These are phyloP conservation scores for Pollenia griseotomentosa DNA, from an alignment of 2,888 invertebrate species.

Conservation along the genomic window DNA sequence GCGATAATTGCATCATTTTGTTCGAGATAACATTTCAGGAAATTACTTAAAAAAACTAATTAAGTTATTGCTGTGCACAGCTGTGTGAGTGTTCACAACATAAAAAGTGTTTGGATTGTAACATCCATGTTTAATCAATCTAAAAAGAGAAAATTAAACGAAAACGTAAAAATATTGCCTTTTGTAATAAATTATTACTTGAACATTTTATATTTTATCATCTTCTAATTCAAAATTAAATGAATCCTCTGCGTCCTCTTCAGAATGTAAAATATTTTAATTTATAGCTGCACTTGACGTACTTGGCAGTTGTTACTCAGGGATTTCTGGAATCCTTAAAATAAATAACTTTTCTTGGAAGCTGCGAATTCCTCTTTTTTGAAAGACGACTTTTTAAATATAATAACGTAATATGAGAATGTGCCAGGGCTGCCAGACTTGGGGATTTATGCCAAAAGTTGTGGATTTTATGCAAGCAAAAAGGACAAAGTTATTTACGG, in stretches of 20 bases:
- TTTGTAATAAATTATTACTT: too few relatives aligned
- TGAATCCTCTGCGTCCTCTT: too few relatives aligned
- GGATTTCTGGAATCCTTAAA: constrained; percentile 9
- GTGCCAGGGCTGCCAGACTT: neutral
- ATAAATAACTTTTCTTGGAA: constrained; percentile 4
- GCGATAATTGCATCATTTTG: neutral
- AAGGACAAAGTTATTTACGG: too few relatives aligned
- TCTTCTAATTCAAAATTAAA: too few relatives aligned
- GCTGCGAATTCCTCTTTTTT: neutral
- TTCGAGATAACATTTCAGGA: neutral
- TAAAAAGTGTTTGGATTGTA: neutral
- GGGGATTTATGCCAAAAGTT: neutral
- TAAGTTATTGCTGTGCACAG: neutral
- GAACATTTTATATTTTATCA: too few relatives aligned
- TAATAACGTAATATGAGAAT: neutral
- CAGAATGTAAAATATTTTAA: too few relatives aligned
- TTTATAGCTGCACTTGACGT: too few relatives aligned
- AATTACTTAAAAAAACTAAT: constrained; percentile 13
- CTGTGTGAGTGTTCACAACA: neutral
- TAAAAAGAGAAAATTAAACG: constrained; percentile 1
- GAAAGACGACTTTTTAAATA: neutral
- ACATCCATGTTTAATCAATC: neutral
- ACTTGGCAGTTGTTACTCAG: neutral
- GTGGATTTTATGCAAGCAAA: neutral
- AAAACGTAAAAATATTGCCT: too few relatives aligned